phyloP scores from a whole-genome alignment of 2,113 vertebrate species.

The Trichomycterus rosablanca region DNA sequence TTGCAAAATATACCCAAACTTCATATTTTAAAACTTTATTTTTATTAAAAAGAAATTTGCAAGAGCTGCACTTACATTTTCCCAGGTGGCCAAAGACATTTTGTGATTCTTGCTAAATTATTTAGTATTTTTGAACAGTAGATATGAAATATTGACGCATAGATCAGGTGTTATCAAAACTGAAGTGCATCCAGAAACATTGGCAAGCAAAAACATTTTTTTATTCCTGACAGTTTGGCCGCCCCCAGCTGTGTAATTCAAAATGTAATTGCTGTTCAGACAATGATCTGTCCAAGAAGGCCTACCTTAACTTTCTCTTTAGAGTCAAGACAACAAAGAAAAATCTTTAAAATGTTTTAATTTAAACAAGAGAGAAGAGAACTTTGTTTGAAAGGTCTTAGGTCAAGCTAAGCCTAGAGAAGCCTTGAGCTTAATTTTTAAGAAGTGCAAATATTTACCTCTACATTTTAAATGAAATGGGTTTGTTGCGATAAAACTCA shows the following conservation, averaged over 20 bases:
- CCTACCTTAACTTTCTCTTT: constrained; percentile 28
- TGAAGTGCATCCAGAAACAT: constrained; percentile 43
- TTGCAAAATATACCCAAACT: too few species aligned
- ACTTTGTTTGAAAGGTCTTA: constrained; percentile 21
- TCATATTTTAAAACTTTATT: too few species aligned
- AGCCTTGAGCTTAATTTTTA: constrained; percentile 38
- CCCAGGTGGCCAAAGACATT: too few species aligned
- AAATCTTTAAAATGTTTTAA: not conserved
- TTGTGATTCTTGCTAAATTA: constrained; percentile 20
- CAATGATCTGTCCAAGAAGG: constrained; percentile 42
- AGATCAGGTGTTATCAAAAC: constrained; percentile 50
- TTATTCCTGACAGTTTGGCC: constrained; percentile 42
- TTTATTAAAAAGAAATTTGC: too few species aligned
- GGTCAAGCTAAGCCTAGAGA: constrained; percentile 36
- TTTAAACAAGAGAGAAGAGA: not conserved
- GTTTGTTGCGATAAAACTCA: constrained; percentile 28
- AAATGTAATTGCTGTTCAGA: constrained; percentile 44
- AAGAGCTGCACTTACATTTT: too few species aligned
- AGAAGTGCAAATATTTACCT: constrained; percentile 36
- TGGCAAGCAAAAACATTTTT: constrained; percentile 40
- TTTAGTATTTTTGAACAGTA: constrained; percentile 35
- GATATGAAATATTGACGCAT: constrained; percentile 45
- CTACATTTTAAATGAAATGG: constrained; percentile 35
- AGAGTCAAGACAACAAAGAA: constrained; percentile 11
- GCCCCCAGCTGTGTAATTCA: constrained; percentile 44